phyloP scores from a whole-genome alignment of 2,888 invertebrate species.

The Acrobasis suavella region DNA sequence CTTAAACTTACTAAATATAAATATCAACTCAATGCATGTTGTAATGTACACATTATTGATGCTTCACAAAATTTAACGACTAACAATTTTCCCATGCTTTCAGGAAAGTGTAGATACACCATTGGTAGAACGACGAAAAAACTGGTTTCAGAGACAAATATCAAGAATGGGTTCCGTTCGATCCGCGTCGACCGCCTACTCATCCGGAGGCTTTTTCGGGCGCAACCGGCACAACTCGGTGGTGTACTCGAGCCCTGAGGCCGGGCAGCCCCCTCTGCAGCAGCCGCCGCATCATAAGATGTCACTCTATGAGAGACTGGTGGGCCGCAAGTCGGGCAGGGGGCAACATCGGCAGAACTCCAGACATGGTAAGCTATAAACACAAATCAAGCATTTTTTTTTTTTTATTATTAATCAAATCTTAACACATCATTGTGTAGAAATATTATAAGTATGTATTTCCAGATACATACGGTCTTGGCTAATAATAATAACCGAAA shows the following conservation, averaged over 20 bases:
- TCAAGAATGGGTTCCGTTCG: slow-evolving; percentile 93
- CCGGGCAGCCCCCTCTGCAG: slow-evolving; percentile 68
- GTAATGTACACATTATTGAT: not conserved
- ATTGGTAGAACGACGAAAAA: slow-evolving; percentile 91
- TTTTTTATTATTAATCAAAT: not conserved
- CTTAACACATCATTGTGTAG: no score
- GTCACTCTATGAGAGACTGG: slow-evolving; percentile 91
- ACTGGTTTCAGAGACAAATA: slow-evolving; percentile 93
- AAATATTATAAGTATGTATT: no score
- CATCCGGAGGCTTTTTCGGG: slow-evolving; percentile 88
- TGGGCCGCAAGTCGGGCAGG: slow-evolving; percentile 90
- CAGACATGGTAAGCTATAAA: slow-evolving; percentile 82
- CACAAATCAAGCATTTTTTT: not conserved
- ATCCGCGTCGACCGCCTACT: slow-evolving; percentile 93
- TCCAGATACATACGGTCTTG: no score
- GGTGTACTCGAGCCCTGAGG: slow-evolving; percentile 85
- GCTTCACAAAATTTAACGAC: slow-evolving; percentile 26
- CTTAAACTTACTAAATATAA: not conserved
- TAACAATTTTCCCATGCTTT: slow-evolving; percentile 39
- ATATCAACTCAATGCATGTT: not conserved
- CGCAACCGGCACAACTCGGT: slow-evolving; percentile 91
- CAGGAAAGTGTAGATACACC: slow-evolving; percentile 96
- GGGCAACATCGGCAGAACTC: slow-evolving; percentile 84
- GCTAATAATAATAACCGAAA: no score
- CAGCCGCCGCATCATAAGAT: slow-evolving; percentile 84